Conservation (phyloP, 2,888 invertebrate genomes). For the Psylliodes chrysocephalus region DNA sequence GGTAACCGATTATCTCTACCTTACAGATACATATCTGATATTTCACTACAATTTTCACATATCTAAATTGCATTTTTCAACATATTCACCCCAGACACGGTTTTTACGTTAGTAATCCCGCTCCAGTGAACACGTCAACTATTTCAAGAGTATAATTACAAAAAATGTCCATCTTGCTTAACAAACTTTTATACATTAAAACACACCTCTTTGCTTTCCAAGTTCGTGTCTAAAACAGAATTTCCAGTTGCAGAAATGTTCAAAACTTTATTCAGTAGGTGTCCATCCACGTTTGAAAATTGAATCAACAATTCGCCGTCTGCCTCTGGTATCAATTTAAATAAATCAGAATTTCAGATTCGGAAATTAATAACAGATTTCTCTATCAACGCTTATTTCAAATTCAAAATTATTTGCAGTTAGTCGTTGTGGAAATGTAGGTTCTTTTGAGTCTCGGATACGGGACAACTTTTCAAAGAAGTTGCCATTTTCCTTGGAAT, state of each 20-base stretch:
- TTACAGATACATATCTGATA: too few species aligned
- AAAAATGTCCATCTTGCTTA: slow-evolving; percentile 12
- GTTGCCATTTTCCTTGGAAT: slow-evolving; percentile 1
- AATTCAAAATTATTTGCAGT: slow-evolving; percentile 30
- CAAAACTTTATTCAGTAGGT: slow-evolving; percentile 10
- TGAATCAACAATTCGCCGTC: slow-evolving; percentile 25
- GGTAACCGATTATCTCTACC: too few species aligned
- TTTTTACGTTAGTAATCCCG: too few species aligned
- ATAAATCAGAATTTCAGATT: slow-evolving; percentile 33
- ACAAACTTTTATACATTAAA: slow-evolving; percentile 18
- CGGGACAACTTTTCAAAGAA: slow-evolving; percentile 7
- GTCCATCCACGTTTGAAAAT: slow-evolving; percentile 22
- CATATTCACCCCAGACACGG: too few species aligned
- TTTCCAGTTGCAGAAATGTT: neutral
- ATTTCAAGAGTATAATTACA: slow-evolving; percentile 5
- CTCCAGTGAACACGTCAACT: too few species aligned
- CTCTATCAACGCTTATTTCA: slow-evolving; percentile 24
- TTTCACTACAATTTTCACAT: too few species aligned
- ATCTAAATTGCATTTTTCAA: too few species aligned
- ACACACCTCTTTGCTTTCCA: slow-evolving; percentile 18
- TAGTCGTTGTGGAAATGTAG: slow-evolving; percentile 10
- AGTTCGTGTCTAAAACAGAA: slow-evolving; percentile 6
- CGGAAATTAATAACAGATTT: slow-evolving; percentile 20
- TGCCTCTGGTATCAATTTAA: slow-evolving; percentile 29
- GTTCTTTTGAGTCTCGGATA: slow-evolving; percentile 8